Percentiles rank a stretch among this genome's conserved stretches.
Evolutionary conservation across 2,113 vertebrate genomes (phyloP).

Genomic region (Rhagologus leucostigma): DNA sequence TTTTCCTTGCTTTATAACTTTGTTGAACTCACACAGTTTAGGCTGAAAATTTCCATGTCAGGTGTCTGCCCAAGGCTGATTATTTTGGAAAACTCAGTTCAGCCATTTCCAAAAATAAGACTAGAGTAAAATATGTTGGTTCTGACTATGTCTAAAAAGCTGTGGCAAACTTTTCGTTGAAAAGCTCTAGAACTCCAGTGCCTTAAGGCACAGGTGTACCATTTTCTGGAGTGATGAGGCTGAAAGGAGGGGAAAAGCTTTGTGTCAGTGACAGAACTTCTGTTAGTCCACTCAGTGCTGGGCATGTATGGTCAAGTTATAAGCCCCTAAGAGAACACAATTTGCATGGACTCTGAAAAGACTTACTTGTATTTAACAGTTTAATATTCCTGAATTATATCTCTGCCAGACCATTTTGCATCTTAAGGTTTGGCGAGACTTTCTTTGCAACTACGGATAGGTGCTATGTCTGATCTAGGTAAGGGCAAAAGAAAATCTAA

Average conservation of each 20-base stretch:
- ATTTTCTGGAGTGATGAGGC: neutral
- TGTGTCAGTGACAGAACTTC: neutral
- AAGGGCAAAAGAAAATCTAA: neutral
- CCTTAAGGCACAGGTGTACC: neutral
- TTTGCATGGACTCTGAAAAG: neutral
- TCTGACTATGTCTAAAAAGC: slow-evolving; percentile 34
- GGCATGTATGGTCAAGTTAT: neutral
- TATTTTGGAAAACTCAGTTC: slow-evolving; percentile 54
- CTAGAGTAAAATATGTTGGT: slow-evolving; percentile 26
- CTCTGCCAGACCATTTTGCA: neutral
- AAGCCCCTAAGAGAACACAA: neutral
- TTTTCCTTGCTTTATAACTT: neutral
- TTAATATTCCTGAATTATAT: neutral
- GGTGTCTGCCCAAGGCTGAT: slow-evolving; percentile 30
- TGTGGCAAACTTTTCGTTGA: slow-evolving; percentile 5
- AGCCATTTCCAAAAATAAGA: slow-evolving; percentile 55
- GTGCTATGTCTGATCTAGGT: neutral
- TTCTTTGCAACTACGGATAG: neutral
- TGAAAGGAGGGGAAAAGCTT: neutral
- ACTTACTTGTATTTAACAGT: neutral
- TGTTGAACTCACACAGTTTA: neutral
- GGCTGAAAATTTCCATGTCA: slow-evolving; percentile 38
- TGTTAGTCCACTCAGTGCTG: neutral
- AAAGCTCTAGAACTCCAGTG: neutral
- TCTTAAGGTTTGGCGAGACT: neutral